Percentiles rank a stretch among this genome's conserved stretches.
Conservation (phyloP, 2,888 invertebrate genomes). For the Drosophila lutescens region DNA sequence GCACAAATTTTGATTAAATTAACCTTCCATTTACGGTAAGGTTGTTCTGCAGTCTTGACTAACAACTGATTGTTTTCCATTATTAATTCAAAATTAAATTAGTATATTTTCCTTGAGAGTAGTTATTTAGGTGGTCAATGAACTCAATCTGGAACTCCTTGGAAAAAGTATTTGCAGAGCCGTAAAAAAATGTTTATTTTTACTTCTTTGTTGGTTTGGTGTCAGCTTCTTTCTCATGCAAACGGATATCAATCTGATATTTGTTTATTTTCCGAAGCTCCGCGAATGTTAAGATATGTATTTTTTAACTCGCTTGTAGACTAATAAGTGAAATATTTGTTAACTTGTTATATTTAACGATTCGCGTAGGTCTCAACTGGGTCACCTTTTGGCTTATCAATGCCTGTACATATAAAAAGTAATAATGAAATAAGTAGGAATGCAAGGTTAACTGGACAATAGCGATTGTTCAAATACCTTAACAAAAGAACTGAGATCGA, state of each 20-base stretch:
- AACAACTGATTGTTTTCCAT: constrained; percentile 6
- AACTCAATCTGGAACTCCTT: constrained; percentile 21
- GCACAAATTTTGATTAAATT: constrained; percentile 50
- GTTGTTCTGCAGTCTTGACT: constrained; percentile 29
- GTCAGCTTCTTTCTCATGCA: background rate
- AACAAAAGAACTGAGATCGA: constrained; percentile 5
- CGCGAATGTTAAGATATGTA: too few species aligned
- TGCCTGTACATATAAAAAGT: constrained; percentile 25
- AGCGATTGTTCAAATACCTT: constrained; percentile 20
- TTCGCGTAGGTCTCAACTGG: constrained; percentile 54
- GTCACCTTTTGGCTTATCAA: constrained; percentile 76
- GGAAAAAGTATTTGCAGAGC: background rate
- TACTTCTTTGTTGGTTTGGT: background rate
- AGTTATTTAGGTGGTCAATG: constrained; percentile 36
- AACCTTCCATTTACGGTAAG: constrained; percentile 49
- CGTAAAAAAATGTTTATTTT: constrained; percentile 12
- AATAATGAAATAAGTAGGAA: constrained; percentile 19
- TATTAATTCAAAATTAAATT: too few species aligned
- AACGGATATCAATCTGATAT: background rate
- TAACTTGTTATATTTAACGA: constrained; percentile 26
- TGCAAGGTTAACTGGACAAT: constrained; percentile 22
- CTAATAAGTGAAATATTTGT: constrained; percentile 14
- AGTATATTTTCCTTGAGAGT: background rate
- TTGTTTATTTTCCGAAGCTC: background rate
- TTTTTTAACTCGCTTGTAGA: background rate